Conservation (phyloP, 2,113 vertebrate genomes). For the Rhineura floridana region DNA sequence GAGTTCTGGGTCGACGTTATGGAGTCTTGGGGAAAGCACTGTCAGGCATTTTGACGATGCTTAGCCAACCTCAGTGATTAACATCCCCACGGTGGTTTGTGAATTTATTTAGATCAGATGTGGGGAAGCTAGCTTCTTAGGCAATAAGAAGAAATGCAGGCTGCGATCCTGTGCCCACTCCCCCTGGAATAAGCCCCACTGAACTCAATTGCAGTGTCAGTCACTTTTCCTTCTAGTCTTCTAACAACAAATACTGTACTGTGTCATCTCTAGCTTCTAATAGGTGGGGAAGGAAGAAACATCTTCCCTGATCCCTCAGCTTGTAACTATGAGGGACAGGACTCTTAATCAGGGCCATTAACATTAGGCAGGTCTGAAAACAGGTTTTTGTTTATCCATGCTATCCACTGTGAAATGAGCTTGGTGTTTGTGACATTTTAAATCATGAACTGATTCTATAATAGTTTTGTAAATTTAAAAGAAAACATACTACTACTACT, state of each 20-base stretch:
- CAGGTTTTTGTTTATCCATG: neutral
- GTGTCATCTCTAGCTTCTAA: neutral
- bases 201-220: neutral
- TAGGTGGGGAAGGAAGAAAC: neutral
- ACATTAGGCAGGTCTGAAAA: neutral
- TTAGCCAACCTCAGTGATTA: conserved; percentile 26
- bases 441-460: neutral
- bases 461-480: neutral
- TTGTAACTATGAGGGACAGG: neutral
- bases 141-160: neutral
- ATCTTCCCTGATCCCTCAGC: neutral
- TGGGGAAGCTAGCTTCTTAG: neutral
- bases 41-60: neutral
- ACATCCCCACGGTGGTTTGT: conserved; percentile 28
- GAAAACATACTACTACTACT: too few relatives aligned
- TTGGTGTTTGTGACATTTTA: neutral
- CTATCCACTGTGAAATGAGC: neutral
- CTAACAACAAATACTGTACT: neutral
- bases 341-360: neutral
- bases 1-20: neutral
- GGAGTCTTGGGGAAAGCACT: neutral
- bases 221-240: too few relatives aligned
- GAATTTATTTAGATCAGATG: neutral
- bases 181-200: neutral
- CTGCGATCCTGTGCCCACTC: neutral